Conservation (phyloP, 2,888 invertebrate genomes). For the Xanthia togata region DNA sequence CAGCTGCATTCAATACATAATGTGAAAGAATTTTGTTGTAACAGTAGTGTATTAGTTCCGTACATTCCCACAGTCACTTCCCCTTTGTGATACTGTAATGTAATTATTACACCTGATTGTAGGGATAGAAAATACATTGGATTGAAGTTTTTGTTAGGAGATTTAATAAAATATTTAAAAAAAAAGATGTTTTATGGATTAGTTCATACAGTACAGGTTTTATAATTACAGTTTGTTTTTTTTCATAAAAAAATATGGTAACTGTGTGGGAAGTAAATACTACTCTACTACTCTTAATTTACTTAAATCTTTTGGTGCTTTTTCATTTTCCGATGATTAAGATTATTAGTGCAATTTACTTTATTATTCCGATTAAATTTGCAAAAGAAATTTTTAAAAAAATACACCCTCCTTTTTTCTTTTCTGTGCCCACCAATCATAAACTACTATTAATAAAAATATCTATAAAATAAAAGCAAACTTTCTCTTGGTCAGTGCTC, state of each 20-base stretch:
- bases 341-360: not conserved
- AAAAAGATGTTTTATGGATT: too few relatives aligned
- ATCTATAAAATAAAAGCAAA: conserved; percentile 52
- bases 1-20: conserved; percentile 62
- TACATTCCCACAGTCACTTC: conserved; percentile 72
- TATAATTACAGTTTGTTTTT: not conserved
- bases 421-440: not conserved
- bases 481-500: conserved; percentile 68
- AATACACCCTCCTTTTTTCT: not conserved
- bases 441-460: not conserved
- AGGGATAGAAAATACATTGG: conserved; percentile 71
- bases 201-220: too few relatives aligned
- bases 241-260: not conserved
- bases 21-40: conserved; percentile 62
- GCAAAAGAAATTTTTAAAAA: not conserved
- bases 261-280: not conserved
- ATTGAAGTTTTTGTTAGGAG: not conserved
- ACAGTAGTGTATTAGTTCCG: conserved; percentile 64
- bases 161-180: not conserved
- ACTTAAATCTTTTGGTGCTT: not conserved
- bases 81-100: conserved; percentile 72
- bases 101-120: conserved; percentile 79
- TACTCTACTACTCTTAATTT: not conserved
- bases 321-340: not conserved
- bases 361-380: not conserved